Evolutionary conservation across 2,888 invertebrate genomes (phyloP).

Genomic region (Acanthacorydalis orientalis): DNA sequence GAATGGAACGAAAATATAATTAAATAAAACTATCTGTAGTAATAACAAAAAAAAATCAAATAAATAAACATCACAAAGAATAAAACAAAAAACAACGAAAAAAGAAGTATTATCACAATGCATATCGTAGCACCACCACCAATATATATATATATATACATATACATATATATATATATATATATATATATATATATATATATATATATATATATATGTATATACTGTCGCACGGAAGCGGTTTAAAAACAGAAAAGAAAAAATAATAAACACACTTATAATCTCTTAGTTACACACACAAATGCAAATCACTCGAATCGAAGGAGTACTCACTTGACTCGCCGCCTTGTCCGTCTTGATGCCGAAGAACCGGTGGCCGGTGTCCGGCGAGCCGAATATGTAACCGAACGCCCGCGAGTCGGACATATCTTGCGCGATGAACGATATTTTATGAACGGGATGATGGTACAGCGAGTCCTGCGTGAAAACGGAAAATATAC

Average conservation of each 20-base stretch:
- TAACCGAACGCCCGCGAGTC: conserved; percentile 97
- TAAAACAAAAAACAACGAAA: no score
- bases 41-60: no score
- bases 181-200: no score
- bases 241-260: no score
- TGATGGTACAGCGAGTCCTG: conserved; percentile 92
- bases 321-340: conserved; percentile 51
- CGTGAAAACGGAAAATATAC: conserved; percentile 12
- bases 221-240: no score
- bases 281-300: background rate
- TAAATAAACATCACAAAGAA: no score
- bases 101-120: no score
- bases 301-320: background rate
- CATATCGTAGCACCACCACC: no score
- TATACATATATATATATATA: no score
- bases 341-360: conserved; percentile 98
- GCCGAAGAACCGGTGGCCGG: conserved; percentile 94
- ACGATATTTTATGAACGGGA: conserved; percentile 96
- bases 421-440: conserved; percentile 95
- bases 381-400: conserved; percentile 90
- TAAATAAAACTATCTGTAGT: no score
- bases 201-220: background rate
- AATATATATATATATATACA: no score
- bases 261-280: background rate
- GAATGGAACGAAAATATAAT: no score